Base-by-base conservation (phyloP, 2,113 vertebrate genomes). In the Salvelinus namaycush region DNA sequence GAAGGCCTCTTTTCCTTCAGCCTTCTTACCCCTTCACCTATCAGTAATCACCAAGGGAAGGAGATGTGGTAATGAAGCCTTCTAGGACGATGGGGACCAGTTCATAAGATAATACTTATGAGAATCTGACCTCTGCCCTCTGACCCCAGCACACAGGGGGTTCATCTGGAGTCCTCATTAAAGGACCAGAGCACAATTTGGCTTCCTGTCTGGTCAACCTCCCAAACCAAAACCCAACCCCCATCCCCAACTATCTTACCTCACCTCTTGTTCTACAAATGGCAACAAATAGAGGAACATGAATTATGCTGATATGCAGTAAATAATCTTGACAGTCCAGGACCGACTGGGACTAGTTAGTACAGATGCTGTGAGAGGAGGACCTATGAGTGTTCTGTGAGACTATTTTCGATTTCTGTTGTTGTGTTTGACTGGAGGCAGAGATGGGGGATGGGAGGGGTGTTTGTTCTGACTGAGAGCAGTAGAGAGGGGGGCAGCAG, bases 51-150 rank as follows among this genome's bases (percentile, higher is more conserved):
- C 3, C 27, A 0, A 76, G 24, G 29, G 12, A 65, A 9, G 54
- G 29, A 27, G 65, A 65, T 20, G 1, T 18, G 44, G 9, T 26
- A 4, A 54, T 54, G 16, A 54, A 59, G 67, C 18, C 29, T 22
- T 3, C 34, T 70, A n/a, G 54, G 76, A 70, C 18, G 0, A 22
- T 65, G 27, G 51, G 29, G 64, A 74, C 68, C 22, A 44, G 78
- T 62, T 83, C 80, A 75, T 60, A 34, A 73, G 49, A 26, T 26
- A 27, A 9, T 79, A 49, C 22, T 65, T 70, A 74, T 83, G 80
- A 71, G 72, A n/a, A 9, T 29, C 70, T 65, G 76, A 79, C 81
- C 76, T 81, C 29, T 65, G 76, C 80, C 81, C 74, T 81, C 29
- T 81, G 77, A 83, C 71, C 67, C n/a, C 5, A 24, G 70, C 24